These are phyloP conservation scores for Chloroclysta siterata DNA, from an alignment of 2,888 invertebrate species.

Conservation along the genomic window DNA sequence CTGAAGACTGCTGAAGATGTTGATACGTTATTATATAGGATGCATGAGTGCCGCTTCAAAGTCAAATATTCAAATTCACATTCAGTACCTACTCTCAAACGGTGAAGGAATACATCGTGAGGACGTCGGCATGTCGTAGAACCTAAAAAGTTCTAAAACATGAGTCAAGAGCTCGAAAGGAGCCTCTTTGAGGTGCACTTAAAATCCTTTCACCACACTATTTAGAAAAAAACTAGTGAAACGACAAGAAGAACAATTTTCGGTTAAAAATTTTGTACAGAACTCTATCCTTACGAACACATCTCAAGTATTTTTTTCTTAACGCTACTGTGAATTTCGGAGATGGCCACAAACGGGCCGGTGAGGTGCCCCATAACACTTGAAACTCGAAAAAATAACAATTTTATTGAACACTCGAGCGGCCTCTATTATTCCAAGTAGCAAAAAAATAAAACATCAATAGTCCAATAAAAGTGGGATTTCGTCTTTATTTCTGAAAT, in stretches of 20 bases:
- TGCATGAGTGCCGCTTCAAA: no score
- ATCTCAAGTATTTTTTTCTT: conserved; percentile 43
- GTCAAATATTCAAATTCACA: no score
- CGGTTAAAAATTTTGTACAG: conserved; percentile 12
- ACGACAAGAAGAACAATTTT: neutral
- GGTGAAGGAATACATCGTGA: no score
- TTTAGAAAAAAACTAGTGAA: no score
- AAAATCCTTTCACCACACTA: no score
- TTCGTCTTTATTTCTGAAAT: conserved; percentile 78
- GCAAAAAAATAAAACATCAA: conserved; percentile 70
- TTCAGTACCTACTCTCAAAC: no score
- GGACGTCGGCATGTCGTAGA: no score
- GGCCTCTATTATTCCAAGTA: conserved; percentile 59
- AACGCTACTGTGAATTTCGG: conserved; percentile 60
- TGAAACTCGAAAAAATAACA: conserved; percentile 55
- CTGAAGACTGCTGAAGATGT: no score
- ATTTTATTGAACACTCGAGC: conserved; percentile 62
- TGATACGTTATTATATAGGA: no score
- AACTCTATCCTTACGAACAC: conserved; percentile 32
- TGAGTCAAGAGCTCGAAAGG: no score
- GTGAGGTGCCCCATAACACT: conserved; percentile 56
- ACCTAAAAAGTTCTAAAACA: no score
- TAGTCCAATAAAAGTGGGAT: conserved; percentile 78
- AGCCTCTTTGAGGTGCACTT: no score
- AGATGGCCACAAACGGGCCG: conserved; percentile 47